Evolutionary conservation across 2,113 vertebrate species (phyloP).

Genomic region (Neoarius graeffei): DNA sequence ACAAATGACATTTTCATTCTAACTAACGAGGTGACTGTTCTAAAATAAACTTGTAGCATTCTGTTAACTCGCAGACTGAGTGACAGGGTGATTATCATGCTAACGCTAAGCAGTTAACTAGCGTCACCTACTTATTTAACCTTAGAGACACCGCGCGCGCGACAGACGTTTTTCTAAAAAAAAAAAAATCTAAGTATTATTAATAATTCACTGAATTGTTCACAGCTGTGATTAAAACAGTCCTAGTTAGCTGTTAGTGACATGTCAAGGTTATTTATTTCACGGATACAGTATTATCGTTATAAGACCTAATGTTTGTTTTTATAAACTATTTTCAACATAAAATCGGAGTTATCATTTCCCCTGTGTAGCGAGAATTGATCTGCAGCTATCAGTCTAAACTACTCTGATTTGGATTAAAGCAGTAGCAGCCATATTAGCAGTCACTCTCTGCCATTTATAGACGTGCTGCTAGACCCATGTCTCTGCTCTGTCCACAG

Average conservation of each 20-base stretch:
- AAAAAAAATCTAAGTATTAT: background rate
- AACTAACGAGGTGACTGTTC: background rate
- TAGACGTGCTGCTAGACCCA: background rate
- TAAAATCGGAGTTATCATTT: background rate
- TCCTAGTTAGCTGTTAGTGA: background rate
- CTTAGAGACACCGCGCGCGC: background rate
- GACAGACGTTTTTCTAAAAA: background rate
- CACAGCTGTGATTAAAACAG: background rate
- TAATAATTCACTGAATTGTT: too few species aligned
- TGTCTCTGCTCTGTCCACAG: background rate
- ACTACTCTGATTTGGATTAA: background rate
- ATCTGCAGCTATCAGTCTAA: background rate
- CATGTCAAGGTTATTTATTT: conserved; percentile 36
- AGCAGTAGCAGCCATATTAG: background rate
- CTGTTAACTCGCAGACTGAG: background rate
- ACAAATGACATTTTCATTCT: too few species aligned
- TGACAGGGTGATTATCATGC: background rate
- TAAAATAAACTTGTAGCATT: rapidly evolving
- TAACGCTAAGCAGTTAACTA: background rate
- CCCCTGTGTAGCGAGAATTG: background rate
- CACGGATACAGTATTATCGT: background rate
- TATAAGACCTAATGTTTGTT: background rate
- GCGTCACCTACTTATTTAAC: background rate
- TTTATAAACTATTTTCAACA: conserved; percentile 8
- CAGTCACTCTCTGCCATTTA: background rate